Evolutionary conservation across 2,888 invertebrate species (phyloP).

Genomic region (Nineta flava): DNA sequence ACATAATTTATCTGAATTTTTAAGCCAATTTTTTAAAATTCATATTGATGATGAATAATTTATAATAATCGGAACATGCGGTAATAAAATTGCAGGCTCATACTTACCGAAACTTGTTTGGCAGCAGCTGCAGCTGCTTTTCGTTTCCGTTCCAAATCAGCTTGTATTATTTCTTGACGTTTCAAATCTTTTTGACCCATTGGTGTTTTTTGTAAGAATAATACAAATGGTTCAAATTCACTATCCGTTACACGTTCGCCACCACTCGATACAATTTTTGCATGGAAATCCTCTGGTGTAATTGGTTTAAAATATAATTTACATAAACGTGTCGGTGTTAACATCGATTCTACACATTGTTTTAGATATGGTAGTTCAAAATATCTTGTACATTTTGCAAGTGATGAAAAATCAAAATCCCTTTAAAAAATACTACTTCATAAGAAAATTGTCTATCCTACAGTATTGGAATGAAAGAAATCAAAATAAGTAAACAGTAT

Average conservation of each 20-base stretch:
- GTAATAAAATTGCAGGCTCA: no score
- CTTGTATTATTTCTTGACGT: not conserved
- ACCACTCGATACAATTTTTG: not conserved
- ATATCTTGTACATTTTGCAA: constrained; percentile 21
- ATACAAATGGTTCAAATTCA: not conserved
- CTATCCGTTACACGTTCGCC: not conserved
- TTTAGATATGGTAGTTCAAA: constrained; percentile 26
- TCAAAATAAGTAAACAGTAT: no score
- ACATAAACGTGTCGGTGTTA: constrained; percentile 14
- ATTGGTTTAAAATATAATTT: constrained; percentile 17
- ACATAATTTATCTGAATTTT: no score
- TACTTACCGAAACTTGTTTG: no score
- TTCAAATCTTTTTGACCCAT: not conserved
- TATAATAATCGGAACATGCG: no score
- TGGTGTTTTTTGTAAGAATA: not conserved
- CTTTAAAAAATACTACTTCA: constrained; percentile 9
- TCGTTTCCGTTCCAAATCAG: not conserved
- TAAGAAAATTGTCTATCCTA: no score
- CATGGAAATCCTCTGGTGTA: constrained; percentile 15
- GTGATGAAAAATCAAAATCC: constrained; percentile 17
- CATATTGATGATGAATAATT: no score
- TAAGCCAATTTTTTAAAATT: no score
- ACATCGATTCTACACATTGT: constrained; percentile 17
- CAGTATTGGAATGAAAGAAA: no score
- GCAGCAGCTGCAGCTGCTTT: not conserved